Percentiles rank a stretch among this genome's conserved stretches.
These are phyloP conservation scores for Aphidius gifuensis DNA, from an alignment of 1,140 invertebrate genomes.

Conservation along the genomic window DNA sequence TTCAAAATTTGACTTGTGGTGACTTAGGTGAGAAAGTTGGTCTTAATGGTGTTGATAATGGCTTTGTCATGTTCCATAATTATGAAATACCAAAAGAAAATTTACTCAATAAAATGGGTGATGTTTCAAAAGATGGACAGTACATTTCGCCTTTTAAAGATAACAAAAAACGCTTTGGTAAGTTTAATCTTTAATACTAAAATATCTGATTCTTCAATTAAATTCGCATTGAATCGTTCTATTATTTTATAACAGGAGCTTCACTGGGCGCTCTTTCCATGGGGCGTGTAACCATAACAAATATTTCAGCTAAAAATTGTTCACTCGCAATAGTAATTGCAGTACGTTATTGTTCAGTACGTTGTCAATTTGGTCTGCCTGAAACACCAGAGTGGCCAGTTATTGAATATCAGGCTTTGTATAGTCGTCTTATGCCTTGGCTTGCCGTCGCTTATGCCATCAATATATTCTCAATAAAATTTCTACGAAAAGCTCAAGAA, in stretches of 20 bases:
- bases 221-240: not conserved
- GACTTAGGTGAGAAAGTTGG: slow-evolving; percentile 89
- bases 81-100: slow-evolving; percentile 78
- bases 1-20: slow-evolving; percentile 68
- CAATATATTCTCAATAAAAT: slow-evolving; percentile 66
- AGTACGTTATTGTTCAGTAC: slow-evolving; percentile 82
- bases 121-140: slow-evolving; percentile 79
- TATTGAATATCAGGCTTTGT: slow-evolving; percentile 83
- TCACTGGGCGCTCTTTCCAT: slow-evolving; percentile 82
- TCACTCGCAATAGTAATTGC: slow-evolving; percentile 78
- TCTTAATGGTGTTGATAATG: slow-evolving; percentile 88
- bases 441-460: slow-evolving; percentile 79
- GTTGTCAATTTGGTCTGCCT: slow-evolving; percentile 84
- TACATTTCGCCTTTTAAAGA: slow-evolving; percentile 78
- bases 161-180: slow-evolving; percentile 70
- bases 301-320: slow-evolving; percentile 70
- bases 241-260: slow-evolving; percentile 55
- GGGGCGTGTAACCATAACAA: slow-evolving; percentile 72
- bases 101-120: slow-evolving; percentile 82
- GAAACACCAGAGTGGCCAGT: slow-evolving; percentile 72
- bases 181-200: slow-evolving; percentile 25
- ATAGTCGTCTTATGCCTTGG: slow-evolving; percentile 83
- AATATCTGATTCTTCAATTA: slow-evolving; percentile 7
- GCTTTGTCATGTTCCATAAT: slow-evolving; percentile 83
- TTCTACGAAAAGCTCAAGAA: slow-evolving; percentile 32